Conservation (phyloP, 1,140 invertebrate species). For the Apis mellifera region Amel_HAv3.1 CM009935.2:11292501-11293000, state of each 20-base stretch:
- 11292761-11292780: too few species aligned
- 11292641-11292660: neutral
- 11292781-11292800: constrained; percentile 17
- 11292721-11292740: constrained; percentile 3
- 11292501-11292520: too few species aligned
- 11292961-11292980: neutral
- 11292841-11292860: constrained; percentile 4
- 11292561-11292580: neutral
- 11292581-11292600: neutral
- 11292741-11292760: too few species aligned
- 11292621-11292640: too few species aligned
- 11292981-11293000: too few species aligned
- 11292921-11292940: constrained; percentile 34
- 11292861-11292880: neutral
- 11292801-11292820: neutral
- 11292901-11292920: constrained; percentile 27
- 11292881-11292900: constrained; percentile 46
- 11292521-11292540: neutral
- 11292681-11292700: constrained; percentile 19
- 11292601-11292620: constrained; percentile 3
- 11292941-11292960: neutral
- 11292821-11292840: too few species aligned
- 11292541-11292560: neutral
- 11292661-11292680: constrained; percentile 26
- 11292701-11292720: neutral